A percentile compares a stretch with the other conserved stretches of the same genome.
Conservation (phyloP, 1,140 invertebrate species). For the Ceratoteleas bidentatus region DNA sequence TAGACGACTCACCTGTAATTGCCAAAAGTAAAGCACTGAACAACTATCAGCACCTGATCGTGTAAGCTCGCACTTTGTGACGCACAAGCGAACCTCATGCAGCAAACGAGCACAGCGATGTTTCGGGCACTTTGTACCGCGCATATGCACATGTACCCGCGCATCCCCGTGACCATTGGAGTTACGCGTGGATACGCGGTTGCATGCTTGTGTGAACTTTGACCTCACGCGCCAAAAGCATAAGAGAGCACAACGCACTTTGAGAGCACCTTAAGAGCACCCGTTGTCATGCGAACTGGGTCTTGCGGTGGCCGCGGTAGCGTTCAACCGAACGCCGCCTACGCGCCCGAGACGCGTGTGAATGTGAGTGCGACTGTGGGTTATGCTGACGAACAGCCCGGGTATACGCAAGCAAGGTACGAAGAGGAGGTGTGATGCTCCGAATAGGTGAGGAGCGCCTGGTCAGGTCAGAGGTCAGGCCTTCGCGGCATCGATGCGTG, state of each 20-base stretch:
- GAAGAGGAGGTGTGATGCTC: too few relatives aligned
- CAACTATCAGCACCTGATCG: constrained; percentile 72
- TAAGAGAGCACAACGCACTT: constrained; percentile 73
- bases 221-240: constrained; percentile 45
- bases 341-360: not conserved
- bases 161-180: constrained; percentile 4
- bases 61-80: constrained; percentile 80
- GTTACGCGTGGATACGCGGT: too few relatives aligned
- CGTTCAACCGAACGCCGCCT: not conserved
- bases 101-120: constrained; percentile 67
- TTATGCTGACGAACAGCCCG: not conserved
- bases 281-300: constrained; percentile 67
- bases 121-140: constrained; percentile 71
- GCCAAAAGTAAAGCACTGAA: constrained; percentile 63
- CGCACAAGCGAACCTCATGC: constrained; percentile 74
- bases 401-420: not conserved
- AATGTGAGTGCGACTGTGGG: not conserved
- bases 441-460: too few relatives aligned
- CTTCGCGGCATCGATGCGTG: too few relatives aligned
- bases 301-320: not conserved
- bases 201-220: not conserved
- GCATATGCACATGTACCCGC: constrained; percentile 57
- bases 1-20: constrained; percentile 55
- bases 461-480: too few relatives aligned
- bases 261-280: constrained; percentile 76